These are phyloP conservation scores for Azemiops feae DNA, from an alignment of 2,113 vertebrate species.

Conservation along the genomic window DNA sequence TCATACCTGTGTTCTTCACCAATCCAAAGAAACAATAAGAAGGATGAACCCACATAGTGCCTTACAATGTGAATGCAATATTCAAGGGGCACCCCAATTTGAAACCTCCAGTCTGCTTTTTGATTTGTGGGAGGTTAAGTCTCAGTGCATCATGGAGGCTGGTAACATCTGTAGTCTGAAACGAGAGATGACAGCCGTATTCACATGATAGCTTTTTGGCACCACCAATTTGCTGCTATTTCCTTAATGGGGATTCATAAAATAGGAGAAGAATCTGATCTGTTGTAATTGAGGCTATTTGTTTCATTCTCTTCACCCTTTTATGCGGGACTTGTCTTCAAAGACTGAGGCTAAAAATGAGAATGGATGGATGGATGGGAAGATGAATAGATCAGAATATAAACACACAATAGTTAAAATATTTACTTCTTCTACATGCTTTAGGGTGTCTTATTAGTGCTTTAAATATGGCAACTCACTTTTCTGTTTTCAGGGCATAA, in stretches of 20 bases:
- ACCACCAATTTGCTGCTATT: background rate
- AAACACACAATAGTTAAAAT: background rate
- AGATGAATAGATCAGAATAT: background rate
- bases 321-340: background rate
- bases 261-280: background rate
- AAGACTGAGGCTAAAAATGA: background rate
- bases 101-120: background rate
- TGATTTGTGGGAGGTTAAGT: background rate
- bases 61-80: background rate
- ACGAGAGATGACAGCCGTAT: background rate
- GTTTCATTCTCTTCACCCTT: background rate
- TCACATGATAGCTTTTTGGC: background rate
- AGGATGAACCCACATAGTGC: no score
- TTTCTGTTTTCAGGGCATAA: background rate
- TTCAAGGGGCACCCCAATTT: background rate
- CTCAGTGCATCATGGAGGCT: background rate
- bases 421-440: background rate
- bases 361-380: background rate
- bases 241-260: background rate
- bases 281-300: background rate
- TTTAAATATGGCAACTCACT: background rate
- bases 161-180: background rate
- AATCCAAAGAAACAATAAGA: background rate
- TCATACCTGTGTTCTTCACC: background rate
- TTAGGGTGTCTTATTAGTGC: background rate